Base-by-base conservation (phyloP, 2,888 invertebrate species). In the Dorcus parallelipipedus region DNA sequence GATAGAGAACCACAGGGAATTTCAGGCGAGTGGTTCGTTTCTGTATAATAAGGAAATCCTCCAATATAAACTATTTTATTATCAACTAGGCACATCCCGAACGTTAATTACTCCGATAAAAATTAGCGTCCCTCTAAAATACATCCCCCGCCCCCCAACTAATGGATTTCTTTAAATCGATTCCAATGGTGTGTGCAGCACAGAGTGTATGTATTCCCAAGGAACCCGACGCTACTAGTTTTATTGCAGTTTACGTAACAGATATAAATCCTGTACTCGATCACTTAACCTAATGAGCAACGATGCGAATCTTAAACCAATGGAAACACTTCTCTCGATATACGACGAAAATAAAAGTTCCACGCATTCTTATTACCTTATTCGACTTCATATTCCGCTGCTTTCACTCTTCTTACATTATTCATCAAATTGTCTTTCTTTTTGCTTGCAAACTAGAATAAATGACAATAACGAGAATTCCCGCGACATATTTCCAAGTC, bases 241-340 rank as follows among this genome's bases (percentile, higher is more conserved):
- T 60, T 60, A 58, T 55, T 55, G 52, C 59, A 43, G 54, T 33
- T 60, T 62, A 58, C 53, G 58, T 53, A 62, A 60, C 60, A 43
- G 52, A 52, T 48, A 63, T 56, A 63, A 59, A 61, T 58, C 54
- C 56, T 48, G 23, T 33, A 53, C 45, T 49, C 57, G 54, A 58
- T 60, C 63, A 63, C 63, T 64, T 64, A 64, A 54, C 53, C 39
- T 64, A 64, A 64, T 64, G 64, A 64, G 59, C 56, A 47, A 38
- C 43, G 42, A 58, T 52, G 40, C 49, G 54, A 58, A 52, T 45
- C 17, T 20, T 23, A 45, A 20, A 45, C 23, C 14, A 45, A 42
- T 42, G 42, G 14, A 42, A 45, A 10, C 45, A 45, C 45, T 20
- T 45, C 14, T 10, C 17, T 42, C 17, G 42, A 42, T 14, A 8